Evolutionary conservation across 2,888 invertebrate species (phyloP), one percentile per base, ranked within the genome.

Genomic region (Cinara cedri): DNA sequence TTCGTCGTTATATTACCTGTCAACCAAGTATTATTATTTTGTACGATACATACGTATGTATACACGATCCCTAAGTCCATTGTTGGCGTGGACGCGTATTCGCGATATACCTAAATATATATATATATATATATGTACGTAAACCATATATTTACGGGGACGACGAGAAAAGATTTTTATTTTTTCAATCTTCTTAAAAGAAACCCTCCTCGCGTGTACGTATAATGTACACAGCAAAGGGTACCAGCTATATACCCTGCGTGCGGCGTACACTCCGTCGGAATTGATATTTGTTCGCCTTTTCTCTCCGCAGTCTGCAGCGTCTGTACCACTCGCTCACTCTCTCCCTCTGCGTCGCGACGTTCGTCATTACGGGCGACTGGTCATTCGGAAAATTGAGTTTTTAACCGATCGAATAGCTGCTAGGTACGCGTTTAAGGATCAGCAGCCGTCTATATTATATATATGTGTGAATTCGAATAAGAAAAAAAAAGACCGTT

Each of bases 351-450:
- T 24, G 24, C n/a, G n/a, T 49, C n/a, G 16, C n/a, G 10, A 14
- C 24, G 24, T 60, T 46, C n/a, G n/a, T n/a, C n/a, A n/a, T 21
- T 24, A 46, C 46, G 66, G 55, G 60, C 55, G 60, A 68, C 76
- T 60, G 78, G 78, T 78, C 78, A 78, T 68, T 78, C 42, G 78
- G 78, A 78, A 78, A 78, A 78, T 78, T 70, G 78, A 70, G 66
- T 76, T 76, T 74, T 66, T 66, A 66, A 66, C 66, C 55, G 68
- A 68, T 49, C 60, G 3, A 34, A 46, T n/a, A n/a, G n/a, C 26
- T 34, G 19, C 1, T 19, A 10, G 19, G 19, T n/a, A 26, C n/a
- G 46, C 0, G 6, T 34, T 34, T 34, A 6, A 34, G 34, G 34
- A 34, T 34, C 34, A 34, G 34, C 34, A 34, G 34, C 34, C 16